Evolutionary conservation across 2,113 vertebrate genomes (phyloP).

Genomic region (Speoplatyrhinus poulsoni): DNA sequence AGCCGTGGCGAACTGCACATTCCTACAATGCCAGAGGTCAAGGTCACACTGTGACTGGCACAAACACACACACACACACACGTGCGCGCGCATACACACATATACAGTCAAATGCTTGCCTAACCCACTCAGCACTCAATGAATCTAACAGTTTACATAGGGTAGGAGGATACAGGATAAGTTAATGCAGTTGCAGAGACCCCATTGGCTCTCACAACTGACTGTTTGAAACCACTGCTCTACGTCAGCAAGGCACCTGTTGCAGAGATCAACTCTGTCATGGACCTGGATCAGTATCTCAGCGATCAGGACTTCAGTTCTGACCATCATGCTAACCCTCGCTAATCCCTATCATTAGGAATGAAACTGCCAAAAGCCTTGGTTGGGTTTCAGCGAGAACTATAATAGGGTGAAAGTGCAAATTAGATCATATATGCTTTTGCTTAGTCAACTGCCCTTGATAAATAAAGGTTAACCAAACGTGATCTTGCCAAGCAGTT

Average conservation of each 20-base stretch:
- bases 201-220: constrained; percentile 62
- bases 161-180: constrained; percentile 33
- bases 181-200: constrained; percentile 31
- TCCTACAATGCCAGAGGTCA: constrained; percentile 57
- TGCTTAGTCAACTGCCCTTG: too few species aligned
- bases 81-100: not conserved
- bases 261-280: constrained; percentile 35
- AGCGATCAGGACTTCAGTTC: too few species aligned
- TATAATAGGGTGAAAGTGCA: too few species aligned
- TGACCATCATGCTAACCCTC: too few species aligned
- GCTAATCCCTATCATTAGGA: too few species aligned
- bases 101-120: constrained; percentile 35
- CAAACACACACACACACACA: constrained; percentile 7
- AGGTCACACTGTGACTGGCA: constrained; percentile 30
- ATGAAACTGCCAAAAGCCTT: too few species aligned
- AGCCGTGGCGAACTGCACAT: constrained; percentile 40
- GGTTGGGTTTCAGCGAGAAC: too few species aligned
- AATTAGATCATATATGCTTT: too few species aligned
- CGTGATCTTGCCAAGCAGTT: too few species aligned
- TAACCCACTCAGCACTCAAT: constrained; percentile 47
- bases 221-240: constrained; percentile 4
- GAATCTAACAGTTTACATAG: constrained; percentile 55
- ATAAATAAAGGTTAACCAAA: too few species aligned
- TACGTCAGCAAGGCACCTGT: constrained; percentile 64
- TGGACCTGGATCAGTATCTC: constrained; percentile 37